phyloP scores from a whole-genome alignment of 1,140 invertebrate species.

The Camponotus floridanus region DNA sequence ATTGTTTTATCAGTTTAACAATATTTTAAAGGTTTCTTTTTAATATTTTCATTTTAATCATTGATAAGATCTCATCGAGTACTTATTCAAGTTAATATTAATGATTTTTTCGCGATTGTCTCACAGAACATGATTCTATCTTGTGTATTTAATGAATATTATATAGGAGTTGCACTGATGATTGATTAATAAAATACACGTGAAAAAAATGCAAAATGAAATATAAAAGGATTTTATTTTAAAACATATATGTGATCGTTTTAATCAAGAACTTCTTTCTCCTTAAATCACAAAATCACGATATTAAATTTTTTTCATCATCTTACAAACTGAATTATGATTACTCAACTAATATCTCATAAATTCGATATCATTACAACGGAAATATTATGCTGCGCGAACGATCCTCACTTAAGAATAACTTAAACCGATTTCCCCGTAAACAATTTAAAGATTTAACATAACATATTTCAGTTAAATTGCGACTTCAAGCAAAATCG shows the following conservation, averaged over 20 bases:
- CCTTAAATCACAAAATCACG: conserved; percentile 47
- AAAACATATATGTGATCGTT: conserved; percentile 46
- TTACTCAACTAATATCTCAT: conserved; percentile 11
- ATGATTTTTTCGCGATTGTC: not conserved
- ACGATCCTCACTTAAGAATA: conserved; percentile 20
- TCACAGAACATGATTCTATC: not conserved
- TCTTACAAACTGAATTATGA: conserved; percentile 55
- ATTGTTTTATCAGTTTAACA: too few relatives aligned
- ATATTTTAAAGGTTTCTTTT: too few relatives aligned
- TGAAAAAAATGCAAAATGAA: conserved; percentile 38
- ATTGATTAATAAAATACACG: conserved; percentile 27
- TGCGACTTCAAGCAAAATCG: not conserved
- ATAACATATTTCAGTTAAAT: not conserved
- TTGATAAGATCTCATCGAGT: not conserved
- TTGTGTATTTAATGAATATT: not conserved
- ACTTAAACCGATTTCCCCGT: conserved; percentile 1
- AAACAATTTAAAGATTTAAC: conserved; percentile 12
- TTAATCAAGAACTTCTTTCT: conserved; percentile 21
- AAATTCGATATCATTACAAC: conserved; percentile 39
- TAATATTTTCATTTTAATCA: too few relatives aligned
- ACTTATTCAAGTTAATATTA: not conserved
- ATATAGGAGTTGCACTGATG: not conserved
- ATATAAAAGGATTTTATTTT: conserved; percentile 61
- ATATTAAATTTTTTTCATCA: conserved; percentile 37
- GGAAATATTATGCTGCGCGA: conserved; percentile 40